Evolutionary conservation across 2,888 invertebrate species (phyloP).

Genomic region (Epirrita christyi): DNA sequence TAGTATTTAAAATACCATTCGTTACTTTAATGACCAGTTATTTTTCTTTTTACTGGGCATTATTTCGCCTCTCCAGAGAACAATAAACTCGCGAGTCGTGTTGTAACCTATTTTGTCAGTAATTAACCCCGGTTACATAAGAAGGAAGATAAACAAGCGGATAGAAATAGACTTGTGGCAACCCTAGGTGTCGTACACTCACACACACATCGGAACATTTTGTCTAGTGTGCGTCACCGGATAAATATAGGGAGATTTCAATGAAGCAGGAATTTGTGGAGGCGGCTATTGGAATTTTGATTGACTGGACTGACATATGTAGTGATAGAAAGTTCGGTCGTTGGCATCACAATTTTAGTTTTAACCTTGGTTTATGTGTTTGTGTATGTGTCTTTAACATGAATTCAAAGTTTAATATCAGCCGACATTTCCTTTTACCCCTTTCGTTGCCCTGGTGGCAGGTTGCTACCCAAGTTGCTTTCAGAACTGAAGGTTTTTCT

Average conservation of each 20-base stretch:
- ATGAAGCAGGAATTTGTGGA: constrained; percentile 45
- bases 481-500: neutral
- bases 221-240: constrained; percentile 40
- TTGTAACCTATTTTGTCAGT: constrained; percentile 52
- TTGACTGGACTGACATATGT: neutral
- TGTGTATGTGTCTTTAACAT: neutral
- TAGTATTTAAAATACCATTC: constrained; percentile 12
- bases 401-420: neutral
- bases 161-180: constrained; percentile 57
- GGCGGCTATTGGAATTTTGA: constrained; percentile 43
- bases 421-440: too few species aligned
- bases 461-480: too few species aligned
- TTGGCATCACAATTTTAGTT: constrained; percentile 11
- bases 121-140: constrained; percentile 57
- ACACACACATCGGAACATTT: constrained; percentile 11
- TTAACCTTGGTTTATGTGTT: neutral
- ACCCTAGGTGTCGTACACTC: constrained; percentile 54
- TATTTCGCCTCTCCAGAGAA: constrained; percentile 30
- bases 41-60: constrained; percentile 25
- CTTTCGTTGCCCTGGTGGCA: too few species aligned
- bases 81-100: constrained; percentile 41
- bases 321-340: constrained; percentile 3
- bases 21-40: constrained; percentile 12
- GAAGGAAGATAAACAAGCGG: constrained; percentile 65
- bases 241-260: constrained; percentile 54